These are phyloP conservation scores for Emydocephalus ijimae DNA, from an alignment of 2,113 vertebrate species.

Conservation along the genomic window DNA sequence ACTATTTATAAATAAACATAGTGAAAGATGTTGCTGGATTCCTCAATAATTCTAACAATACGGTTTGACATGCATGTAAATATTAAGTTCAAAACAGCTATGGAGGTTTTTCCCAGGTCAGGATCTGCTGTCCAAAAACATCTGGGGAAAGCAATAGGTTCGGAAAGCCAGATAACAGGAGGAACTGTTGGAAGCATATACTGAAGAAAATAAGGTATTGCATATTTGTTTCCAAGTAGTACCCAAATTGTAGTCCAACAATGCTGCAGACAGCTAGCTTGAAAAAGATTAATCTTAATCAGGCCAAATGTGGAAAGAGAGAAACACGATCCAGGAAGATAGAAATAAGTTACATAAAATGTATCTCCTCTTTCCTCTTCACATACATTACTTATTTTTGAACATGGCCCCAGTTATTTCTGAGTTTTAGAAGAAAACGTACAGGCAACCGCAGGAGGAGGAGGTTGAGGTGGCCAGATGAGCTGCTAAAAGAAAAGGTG, in stretches of 20 bases:
- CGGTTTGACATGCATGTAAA: not conserved
- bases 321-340: not conserved
- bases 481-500: conserved; percentile 39
- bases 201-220: not conserved
- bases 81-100: not conserved
- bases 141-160: not conserved
- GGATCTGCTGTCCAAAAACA: not conserved
- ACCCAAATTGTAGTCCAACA: not conserved
- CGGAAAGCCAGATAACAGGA: not conserved
- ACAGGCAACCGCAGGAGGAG: conserved; percentile 5
- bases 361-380: not conserved
- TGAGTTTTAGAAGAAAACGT: not conserved
- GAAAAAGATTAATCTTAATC: not conserved
- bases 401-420: not conserved
- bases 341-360: not conserved
- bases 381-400: not conserved
- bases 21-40: not conserved
- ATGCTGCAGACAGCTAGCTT: not conserved
- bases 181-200: not conserved
- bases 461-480: conserved; percentile 40
- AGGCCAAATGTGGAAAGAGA: not conserved
- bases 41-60: not conserved
- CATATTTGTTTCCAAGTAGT: not conserved
- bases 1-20: not conserved
- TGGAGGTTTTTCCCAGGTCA: not conserved